Conservation (phyloP, 23 tunicate genomes). For the Styela clava region DNA sequence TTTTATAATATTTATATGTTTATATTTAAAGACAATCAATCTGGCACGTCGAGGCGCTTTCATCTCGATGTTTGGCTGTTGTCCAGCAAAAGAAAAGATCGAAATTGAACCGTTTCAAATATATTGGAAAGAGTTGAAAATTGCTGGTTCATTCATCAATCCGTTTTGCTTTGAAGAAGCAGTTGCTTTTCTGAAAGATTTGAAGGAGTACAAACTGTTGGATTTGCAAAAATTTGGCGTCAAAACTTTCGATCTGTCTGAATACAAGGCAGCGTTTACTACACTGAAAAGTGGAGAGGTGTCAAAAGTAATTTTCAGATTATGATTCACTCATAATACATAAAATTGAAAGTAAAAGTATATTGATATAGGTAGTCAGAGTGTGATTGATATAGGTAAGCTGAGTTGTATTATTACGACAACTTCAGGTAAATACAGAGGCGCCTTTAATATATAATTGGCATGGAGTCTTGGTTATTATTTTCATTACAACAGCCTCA, state of each 20-base stretch:
- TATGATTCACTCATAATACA: no score
- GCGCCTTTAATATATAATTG: no score
- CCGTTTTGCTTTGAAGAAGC: slow-evolving; percentile 73
- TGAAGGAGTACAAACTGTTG: slow-evolving; percentile 16
- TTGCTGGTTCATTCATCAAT: slow-evolving; percentile 67
- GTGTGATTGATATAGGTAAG: no score
- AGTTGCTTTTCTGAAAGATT: slow-evolving; percentile 26
- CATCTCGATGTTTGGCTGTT: slow-evolving; percentile 66
- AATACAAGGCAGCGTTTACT: slow-evolving; percentile 50
- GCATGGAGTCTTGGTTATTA: no score
- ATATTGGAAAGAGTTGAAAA: slow-evolving; percentile 69
- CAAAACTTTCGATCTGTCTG: slow-evolving; percentile 25
- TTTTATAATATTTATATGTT: no score
- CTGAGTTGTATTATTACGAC: no score
- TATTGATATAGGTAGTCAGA: no score
- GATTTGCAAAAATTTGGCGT: slow-evolving; percentile 50
- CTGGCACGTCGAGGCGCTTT: slow-evolving; percentile 63
- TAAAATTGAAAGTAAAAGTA: no score
- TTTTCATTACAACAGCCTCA: no score
- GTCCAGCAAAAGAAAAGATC: slow-evolving; percentile 65
- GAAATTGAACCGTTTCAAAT: slow-evolving; percentile 75
- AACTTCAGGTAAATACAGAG: no score
- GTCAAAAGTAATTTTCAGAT: slow-evolving; percentile 52
- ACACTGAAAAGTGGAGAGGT: slow-evolving; percentile 43
- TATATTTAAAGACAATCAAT: slow-evolving; percentile 29